Conservation (phyloP, 2,888 invertebrate species). For the Physocephala rufipes region DNA sequence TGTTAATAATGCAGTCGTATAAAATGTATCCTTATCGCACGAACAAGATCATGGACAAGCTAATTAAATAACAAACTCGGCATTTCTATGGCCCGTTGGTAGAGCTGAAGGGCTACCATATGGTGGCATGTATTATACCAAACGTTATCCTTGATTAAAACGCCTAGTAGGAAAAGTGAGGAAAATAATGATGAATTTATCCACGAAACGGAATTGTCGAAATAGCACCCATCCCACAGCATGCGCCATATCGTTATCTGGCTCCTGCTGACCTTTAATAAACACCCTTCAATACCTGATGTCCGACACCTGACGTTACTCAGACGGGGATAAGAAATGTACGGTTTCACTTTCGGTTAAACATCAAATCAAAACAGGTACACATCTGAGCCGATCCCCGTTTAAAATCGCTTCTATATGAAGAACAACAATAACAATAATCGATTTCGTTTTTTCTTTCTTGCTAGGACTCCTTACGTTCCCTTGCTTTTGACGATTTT, state of each 20-base stretch:
- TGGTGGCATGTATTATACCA: conserved; percentile 17
- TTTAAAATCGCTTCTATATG: background rate
- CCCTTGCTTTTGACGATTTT: background rate
- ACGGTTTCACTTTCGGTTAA: conserved; percentile 59
- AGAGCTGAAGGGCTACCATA: conserved; percentile 9
- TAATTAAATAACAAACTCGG: conserved; percentile 25
- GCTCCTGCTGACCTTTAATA: conserved; percentile 19
- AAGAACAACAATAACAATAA: conserved; percentile 24
- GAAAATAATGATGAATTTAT: conserved; percentile 29
- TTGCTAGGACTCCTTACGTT: background rate
- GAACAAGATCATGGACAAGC: conserved; percentile 26
- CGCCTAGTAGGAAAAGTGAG: conserved; percentile 4
- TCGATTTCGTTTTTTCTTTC: too few species aligned
- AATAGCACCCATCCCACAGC: background rate
- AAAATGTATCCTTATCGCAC: conserved; percentile 19
- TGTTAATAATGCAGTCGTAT: conserved; percentile 58
- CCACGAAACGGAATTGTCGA: conserved; percentile 13
- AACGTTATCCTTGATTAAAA: conserved; percentile 21
- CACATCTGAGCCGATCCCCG: background rate
- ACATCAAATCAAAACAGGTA: conserved; percentile 60
- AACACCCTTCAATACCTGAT: conserved; percentile 35
- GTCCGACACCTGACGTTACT: conserved; percentile 8
- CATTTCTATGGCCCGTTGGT: background rate
- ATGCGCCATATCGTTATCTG: background rate
- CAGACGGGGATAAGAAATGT: conserved; percentile 45